phyloP scores from a whole-genome alignment of 2,113 vertebrate genomes.

The Deroptyus accipitrinus region DNA sequence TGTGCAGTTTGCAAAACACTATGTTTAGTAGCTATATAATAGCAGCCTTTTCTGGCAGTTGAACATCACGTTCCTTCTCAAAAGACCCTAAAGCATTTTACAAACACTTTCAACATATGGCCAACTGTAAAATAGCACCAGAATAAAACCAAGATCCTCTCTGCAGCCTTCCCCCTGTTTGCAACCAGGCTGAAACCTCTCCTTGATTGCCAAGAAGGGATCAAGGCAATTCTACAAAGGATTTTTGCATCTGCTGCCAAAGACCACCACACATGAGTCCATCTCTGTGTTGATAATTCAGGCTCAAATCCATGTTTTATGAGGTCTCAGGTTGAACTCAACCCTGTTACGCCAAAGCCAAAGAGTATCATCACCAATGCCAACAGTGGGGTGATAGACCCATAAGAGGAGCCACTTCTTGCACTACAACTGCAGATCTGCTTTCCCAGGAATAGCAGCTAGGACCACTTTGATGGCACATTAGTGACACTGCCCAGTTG shows the following conservation, averaged over 20 bases:
- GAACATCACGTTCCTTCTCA: constrained; percentile 28
- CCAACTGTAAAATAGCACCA: constrained; percentile 9
- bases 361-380: background rate
- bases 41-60: constrained; percentile 44
- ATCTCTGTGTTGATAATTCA: background rate
- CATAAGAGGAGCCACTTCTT: background rate
- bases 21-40: constrained; percentile 44
- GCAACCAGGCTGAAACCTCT: background rate
- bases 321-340: background rate
- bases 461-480: background rate
- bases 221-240: background rate
- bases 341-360: background rate
- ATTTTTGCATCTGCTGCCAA: background rate
- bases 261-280: background rate
- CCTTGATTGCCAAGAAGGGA: background rate
- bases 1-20: constrained; percentile 44
- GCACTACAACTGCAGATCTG: background rate
- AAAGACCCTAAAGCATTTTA: constrained; percentile 36
- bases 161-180: background rate
- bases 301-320: background rate
- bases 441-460: background rate
- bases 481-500: background rate
- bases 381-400: background rate
- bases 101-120: constrained; percentile 42
- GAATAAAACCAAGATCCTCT: background rate